Conservation (phyloP, 2,888 invertebrate genomes). For the Hyles lineata region DNA sequence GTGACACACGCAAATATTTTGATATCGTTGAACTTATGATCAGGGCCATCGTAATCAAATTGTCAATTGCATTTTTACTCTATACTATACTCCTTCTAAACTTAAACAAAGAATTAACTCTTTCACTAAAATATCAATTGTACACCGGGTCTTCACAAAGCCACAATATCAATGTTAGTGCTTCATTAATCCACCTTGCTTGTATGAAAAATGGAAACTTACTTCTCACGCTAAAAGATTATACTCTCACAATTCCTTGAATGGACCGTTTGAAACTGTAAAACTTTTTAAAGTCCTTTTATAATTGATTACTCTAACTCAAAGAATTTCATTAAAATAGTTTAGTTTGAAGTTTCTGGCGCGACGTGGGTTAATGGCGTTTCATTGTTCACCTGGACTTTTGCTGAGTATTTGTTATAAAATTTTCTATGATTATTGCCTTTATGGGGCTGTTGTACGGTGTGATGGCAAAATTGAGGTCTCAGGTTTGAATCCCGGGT, state of each 20-base stretch:
- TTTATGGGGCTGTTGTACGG: too few relatives aligned
- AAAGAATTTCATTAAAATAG: slow-evolving; percentile 15
- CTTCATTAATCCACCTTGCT: background rate
- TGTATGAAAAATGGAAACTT: slow-evolving; percentile 29
- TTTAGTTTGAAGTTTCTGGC: background rate
- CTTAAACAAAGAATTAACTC: too few relatives aligned
- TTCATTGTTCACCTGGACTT: background rate
- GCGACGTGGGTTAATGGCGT: background rate
- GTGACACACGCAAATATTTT: too few relatives aligned
- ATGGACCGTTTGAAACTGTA: slow-evolving; percentile 8
- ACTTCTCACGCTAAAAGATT: slow-evolving; percentile 11
- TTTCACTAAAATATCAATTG: too few relatives aligned
- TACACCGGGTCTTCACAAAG: background rate
- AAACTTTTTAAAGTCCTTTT: slow-evolving; percentile 11
- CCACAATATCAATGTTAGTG: background rate
- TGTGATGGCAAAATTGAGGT: too few relatives aligned
- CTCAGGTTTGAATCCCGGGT: too few relatives aligned
- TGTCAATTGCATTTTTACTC: too few relatives aligned
- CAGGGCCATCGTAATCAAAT: too few relatives aligned
- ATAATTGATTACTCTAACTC: slow-evolving; percentile 7
- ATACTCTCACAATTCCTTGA: slow-evolving; percentile 13
- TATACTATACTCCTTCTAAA: too few relatives aligned
- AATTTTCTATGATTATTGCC: too few relatives aligned
- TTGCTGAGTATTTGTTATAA: background rate
- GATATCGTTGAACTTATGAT: too few relatives aligned